Conservation (phyloP, 2,888 invertebrate genomes). For the Eupithecia subfuscata region DNA sequence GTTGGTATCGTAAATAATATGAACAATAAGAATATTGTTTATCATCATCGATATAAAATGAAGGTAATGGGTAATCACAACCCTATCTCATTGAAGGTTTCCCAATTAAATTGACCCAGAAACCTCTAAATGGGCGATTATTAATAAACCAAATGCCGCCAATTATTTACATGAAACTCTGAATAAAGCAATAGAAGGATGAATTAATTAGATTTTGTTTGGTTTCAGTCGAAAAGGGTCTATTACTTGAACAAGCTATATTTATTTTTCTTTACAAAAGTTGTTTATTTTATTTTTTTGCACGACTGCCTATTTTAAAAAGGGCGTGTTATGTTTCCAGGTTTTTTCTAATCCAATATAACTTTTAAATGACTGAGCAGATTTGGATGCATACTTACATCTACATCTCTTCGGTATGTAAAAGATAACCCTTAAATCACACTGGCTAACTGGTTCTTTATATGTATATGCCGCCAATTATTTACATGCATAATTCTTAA, state of each 20-base stretch:
- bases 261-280: neutral
- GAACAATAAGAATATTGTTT: neutral
- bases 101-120: constrained; percentile 61
- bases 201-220: constrained; percentile 32
- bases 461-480: no score
- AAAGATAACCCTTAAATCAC: no score
- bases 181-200: constrained; percentile 31
- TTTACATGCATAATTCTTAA: no score
- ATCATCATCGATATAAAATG: constrained; percentile 22
- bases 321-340: neutral
- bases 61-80: constrained; percentile 18
- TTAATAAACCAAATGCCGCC: constrained; percentile 41
- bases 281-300: neutral
- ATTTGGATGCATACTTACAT: no score
- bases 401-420: no score
- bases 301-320: neutral
- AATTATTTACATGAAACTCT: constrained; percentile 39
- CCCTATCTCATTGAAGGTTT: constrained; percentile 28
- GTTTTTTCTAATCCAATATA: neutral
- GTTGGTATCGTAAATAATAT: neutral
- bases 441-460: no score
- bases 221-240: constrained; percentile 21
- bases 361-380: neutral
- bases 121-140: constrained; percentile 42
- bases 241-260: neutral